Evolutionary conservation across 1,140 invertebrate genomes (phyloP).

Genomic region (Drosophila kohkoa): DNA sequence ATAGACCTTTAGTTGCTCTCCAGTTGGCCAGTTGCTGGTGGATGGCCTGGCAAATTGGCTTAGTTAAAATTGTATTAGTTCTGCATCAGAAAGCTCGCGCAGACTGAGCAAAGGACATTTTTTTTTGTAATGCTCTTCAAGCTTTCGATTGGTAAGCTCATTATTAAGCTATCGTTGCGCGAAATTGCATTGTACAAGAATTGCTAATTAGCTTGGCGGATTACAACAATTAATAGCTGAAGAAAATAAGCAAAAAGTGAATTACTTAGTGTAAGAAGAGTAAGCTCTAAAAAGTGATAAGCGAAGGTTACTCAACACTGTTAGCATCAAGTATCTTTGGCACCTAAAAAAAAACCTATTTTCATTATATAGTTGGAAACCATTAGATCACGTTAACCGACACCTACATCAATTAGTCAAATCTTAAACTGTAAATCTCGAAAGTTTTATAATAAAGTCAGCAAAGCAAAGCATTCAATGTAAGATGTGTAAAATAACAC

Average conservation of each 20-base stretch:
- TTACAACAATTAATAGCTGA: background rate
- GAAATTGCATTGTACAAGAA: slow-evolving; percentile 9
- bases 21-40: slow-evolving; percentile 13
- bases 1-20: slow-evolving; percentile 27
- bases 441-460: too few species aligned
- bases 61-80: slow-evolving; percentile 31
- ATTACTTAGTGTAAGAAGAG: too few species aligned
- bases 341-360: background rate
- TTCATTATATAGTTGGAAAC: background rate
- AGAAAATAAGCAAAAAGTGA: background rate
- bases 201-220: slow-evolving; percentile 25
- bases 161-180: slow-evolving; percentile 32
- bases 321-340: background rate
- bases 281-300: too few species aligned
- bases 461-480: too few species aligned
- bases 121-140: background rate
- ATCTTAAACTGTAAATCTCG: too few species aligned
- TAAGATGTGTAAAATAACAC: background rate
- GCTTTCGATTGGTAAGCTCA: slow-evolving; percentile 22
- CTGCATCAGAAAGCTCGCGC: slow-evolving; percentile 12
- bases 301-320: too few species aligned
- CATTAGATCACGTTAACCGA: too few species aligned
- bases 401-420: too few species aligned
- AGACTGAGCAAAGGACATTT: slow-evolving; percentile 25
- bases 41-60: slow-evolving; percentile 35